These are phyloP conservation scores for Leiothrix lutea DNA, from an alignment of 2,113 vertebrate species.

Conservation along the genomic window DNA sequence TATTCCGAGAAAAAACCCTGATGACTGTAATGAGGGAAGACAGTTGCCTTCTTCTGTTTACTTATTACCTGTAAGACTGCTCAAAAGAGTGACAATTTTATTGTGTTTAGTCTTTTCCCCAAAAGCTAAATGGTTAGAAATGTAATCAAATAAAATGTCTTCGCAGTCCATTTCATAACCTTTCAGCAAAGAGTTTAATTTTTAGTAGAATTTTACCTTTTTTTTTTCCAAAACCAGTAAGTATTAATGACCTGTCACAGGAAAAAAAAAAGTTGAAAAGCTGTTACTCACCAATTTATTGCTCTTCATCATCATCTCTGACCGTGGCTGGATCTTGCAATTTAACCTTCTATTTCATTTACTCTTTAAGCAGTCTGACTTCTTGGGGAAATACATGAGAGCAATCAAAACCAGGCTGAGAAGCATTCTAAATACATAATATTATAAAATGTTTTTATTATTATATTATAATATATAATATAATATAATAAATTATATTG, in stretches of 20 bases:
- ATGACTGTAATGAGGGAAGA: not conserved
- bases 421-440: not conserved
- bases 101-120: not conserved
- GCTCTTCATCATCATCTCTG: not conserved
- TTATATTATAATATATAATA: too few species aligned
- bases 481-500: not conserved
- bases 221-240: not conserved
- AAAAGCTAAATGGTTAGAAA: not conserved
- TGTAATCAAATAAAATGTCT: not conserved
- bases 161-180: not conserved
- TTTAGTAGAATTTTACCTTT: not conserved
- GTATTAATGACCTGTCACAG: not conserved
- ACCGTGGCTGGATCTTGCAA: not conserved
- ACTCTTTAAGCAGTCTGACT: not conserved
- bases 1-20: constrained; percentile 4
- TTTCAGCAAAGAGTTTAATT: not conserved
- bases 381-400: not conserved
- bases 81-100: not conserved
- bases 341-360: not conserved
- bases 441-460: not conserved
- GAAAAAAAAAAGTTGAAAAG: not conserved
- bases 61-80: not conserved
- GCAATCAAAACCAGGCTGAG: not conserved
- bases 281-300: not conserved
- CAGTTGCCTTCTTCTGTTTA: not conserved